phyloP scores from a whole-genome alignment of 2,797 vertebrate genomes.

The Ctenopoma multispine region DNA sequence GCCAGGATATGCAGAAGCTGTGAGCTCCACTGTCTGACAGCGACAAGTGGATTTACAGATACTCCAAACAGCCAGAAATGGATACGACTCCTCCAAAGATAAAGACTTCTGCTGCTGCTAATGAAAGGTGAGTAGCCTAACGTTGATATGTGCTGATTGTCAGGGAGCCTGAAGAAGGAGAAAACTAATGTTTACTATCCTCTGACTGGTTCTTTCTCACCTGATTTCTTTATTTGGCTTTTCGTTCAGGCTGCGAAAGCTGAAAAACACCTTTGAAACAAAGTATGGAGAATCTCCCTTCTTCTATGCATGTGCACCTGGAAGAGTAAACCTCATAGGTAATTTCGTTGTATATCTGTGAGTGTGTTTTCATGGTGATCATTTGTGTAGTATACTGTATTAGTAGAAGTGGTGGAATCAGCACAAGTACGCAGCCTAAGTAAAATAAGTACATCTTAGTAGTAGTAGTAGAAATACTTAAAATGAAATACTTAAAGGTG shows the following conservation, averaged over 20 bases:
- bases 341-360: constrained; percentile 44
- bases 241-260: constrained; percentile 88
- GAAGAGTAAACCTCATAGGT: constrained; percentile 98
- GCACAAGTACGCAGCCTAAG: too few relatives aligned
- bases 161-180: background rate
- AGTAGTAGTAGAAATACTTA: too few relatives aligned
- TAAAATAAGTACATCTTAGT: too few relatives aligned
- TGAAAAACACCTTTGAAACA: constrained; percentile 89
- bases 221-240: constrained; percentile 12
- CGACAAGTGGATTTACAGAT: constrained; percentile 1
- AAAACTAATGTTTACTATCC: background rate
- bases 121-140: constrained; percentile 73
- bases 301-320: constrained; percentile 95
- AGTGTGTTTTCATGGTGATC: background rate
- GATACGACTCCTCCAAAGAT: constrained; percentile 69
- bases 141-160: background rate
- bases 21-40: background rate
- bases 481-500: too few relatives aligned
- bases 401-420: background rate
- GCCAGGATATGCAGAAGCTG: constrained; percentile 1
- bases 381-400: background rate
- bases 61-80: constrained; percentile 62
- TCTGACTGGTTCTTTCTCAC: background rate
- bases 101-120: constrained; percentile 50
- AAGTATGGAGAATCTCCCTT: constrained; percentile 90